Conservation (phyloP, 2,113 vertebrate genomes). For the Nyctereutes procyonoides region DNA sequence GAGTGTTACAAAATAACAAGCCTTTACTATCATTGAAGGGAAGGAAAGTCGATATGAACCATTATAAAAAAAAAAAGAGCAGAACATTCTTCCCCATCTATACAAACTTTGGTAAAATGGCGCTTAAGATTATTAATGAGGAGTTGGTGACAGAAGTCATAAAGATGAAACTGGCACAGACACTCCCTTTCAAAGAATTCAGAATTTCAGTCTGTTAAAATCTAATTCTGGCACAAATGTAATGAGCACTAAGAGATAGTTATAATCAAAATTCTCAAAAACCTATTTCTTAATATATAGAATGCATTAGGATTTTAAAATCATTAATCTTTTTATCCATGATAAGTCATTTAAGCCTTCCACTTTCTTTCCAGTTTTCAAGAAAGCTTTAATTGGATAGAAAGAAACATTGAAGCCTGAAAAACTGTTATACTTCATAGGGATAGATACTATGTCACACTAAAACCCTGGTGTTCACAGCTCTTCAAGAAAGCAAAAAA, state of each 20-base stretch:
- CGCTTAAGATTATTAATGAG: background rate
- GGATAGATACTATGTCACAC: background rate
- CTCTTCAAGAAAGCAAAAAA: background rate
- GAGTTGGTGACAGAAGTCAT: background rate
- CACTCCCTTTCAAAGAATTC: background rate
- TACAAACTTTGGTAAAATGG: background rate
- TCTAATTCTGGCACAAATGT: background rate
- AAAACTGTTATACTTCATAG: background rate
- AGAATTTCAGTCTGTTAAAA: background rate
- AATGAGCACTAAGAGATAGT: background rate
- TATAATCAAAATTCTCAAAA: background rate
- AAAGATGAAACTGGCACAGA: background rate
- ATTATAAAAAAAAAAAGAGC: background rate
- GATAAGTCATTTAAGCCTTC: background rate
- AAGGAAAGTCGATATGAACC: background rate
- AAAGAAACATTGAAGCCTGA: background rate
- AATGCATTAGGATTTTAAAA: background rate
- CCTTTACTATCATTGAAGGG: background rate
- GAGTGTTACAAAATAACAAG: background rate
- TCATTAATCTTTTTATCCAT: background rate
- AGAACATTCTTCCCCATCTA: rapidly evolving
- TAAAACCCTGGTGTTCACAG: background rate
- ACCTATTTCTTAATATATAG: background rate
- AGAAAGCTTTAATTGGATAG: background rate
- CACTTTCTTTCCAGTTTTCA: background rate